phyloP scores from a whole-genome alignment of 2,113 vertebrate genomes.

The Malurus melanocephalus region DNA sequence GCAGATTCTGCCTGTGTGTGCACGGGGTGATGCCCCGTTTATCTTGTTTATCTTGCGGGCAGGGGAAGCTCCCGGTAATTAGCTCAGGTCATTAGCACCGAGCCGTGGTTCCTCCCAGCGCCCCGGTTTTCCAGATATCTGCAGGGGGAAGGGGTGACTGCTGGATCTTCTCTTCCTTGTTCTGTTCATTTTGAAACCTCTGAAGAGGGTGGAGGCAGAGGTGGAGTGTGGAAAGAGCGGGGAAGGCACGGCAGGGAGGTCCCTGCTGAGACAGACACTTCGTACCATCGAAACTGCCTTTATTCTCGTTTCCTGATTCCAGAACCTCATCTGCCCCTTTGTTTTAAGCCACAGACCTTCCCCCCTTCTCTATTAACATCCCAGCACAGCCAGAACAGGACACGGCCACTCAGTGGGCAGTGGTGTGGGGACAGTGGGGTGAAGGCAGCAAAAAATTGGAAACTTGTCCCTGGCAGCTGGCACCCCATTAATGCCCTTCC shows the following conservation, averaged over 20 bases:
- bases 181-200: neutral
- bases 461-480: accelerated
- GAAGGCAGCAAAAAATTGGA: neutral
- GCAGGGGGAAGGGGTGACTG: neutral
- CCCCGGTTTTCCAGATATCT: accelerated
- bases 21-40: accelerated
- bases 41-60: accelerated
- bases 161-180: accelerated
- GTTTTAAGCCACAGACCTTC: neutral
- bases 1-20: neutral
- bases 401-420: accelerated
- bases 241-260: neutral
- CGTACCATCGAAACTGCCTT: accelerated
- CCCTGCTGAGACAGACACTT: neutral
- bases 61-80: neutral
- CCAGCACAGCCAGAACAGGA: accelerated
- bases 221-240: accelerated
- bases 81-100: neutral
- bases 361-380: neutral
- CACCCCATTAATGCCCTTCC: accelerated
- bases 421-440: accelerated
- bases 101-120: too few species aligned
- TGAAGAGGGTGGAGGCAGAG: accelerated
- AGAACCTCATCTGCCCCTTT: neutral
- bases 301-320: neutral